Evolutionary conservation across 2,113 vertebrate genomes (phyloP).

Genomic region (Leucosticte australis): DNA sequence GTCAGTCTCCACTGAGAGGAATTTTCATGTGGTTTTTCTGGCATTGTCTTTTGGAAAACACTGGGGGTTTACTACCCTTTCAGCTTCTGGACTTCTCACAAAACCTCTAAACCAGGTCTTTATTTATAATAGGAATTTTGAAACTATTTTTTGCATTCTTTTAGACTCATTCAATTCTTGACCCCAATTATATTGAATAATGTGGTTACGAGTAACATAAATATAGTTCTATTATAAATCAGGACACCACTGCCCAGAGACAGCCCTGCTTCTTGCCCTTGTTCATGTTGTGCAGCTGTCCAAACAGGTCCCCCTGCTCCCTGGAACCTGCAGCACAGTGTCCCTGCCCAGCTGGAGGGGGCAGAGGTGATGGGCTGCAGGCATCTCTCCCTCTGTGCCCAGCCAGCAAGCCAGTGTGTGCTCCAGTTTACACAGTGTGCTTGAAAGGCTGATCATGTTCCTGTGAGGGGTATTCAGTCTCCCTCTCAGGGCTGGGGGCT

Average conservation of each 20-base stretch:
- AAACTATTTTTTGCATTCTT: conserved; percentile 61
- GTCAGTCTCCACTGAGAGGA: not conserved
- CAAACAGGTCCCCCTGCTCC: not conserved
- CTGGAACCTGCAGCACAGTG: not conserved
- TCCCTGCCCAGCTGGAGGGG: not conserved
- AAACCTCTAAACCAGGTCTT: conserved; percentile 62
- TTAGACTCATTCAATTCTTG: conserved; percentile 36
- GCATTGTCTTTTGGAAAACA: conserved; percentile 44
- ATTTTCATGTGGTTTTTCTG: conserved; percentile 51
- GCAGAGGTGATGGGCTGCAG: not conserved
- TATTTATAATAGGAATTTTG: conserved; percentile 54
- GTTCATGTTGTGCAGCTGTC: conserved; percentile 12
- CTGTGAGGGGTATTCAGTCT: not conserved
- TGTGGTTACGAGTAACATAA: conserved; percentile 42
- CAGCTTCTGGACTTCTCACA: conserved; percentile 58
- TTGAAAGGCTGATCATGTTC: not conserved
- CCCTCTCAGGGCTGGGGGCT: not conserved
- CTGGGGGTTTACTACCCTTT: conserved; percentile 44
- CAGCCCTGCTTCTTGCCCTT: conserved; percentile 8
- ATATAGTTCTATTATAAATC: conserved; percentile 35
- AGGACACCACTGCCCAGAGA: conserved; percentile 10
- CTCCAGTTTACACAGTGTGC: not conserved
- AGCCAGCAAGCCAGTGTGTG: not conserved
- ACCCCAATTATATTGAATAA: conserved; percentile 43
- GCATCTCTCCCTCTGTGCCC: not conserved